Evolutionary conservation across 1,140 invertebrate genomes (phyloP).

Genomic region (Macrotrachela quadricornifera): DNA sequence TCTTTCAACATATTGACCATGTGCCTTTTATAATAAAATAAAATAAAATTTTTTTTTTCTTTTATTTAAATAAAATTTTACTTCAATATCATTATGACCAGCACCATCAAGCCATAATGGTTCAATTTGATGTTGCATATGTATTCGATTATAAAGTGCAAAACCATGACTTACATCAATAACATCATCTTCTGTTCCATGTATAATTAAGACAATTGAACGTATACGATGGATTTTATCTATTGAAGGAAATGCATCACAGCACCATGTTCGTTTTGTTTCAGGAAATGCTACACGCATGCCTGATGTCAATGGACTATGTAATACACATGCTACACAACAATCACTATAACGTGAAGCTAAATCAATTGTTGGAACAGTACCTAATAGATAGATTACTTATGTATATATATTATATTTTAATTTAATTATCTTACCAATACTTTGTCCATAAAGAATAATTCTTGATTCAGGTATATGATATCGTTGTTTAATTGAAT

Average conservation of each 20-base stretch:
- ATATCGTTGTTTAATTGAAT: constrained; percentile 47
- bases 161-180: constrained; percentile 96
- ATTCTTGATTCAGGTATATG: constrained; percentile 34
- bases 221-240: constrained; percentile 97
- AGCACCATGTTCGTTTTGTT: constrained; percentile 95
- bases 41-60: too few species aligned
- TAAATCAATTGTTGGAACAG: constrained; percentile 80
- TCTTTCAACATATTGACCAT: constrained; percentile 3
- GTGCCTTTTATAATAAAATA: not conserved
- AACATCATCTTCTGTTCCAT: constrained; percentile 97
- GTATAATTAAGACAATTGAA: constrained; percentile 91
- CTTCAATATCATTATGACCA: constrained; percentile 94
- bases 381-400: constrained; percentile 27
- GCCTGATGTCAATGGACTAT: constrained; percentile 89
- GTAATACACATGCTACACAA: constrained; percentile 88
- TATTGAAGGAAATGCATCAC: constrained; percentile 81
- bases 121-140: constrained; percentile 59
- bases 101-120: constrained; percentile 71
- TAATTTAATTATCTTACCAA: constrained; percentile 13
- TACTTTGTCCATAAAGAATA: constrained; percentile 65
- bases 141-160: constrained; percentile 68
- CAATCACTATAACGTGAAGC: constrained; percentile 60
- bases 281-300: constrained; percentile 94
- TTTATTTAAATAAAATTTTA: not conserved
- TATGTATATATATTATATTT: too few species aligned